phyloP scores from a whole-genome alignment of 2,113 vertebrate species.

The Cygnus buccinator region DNA sequence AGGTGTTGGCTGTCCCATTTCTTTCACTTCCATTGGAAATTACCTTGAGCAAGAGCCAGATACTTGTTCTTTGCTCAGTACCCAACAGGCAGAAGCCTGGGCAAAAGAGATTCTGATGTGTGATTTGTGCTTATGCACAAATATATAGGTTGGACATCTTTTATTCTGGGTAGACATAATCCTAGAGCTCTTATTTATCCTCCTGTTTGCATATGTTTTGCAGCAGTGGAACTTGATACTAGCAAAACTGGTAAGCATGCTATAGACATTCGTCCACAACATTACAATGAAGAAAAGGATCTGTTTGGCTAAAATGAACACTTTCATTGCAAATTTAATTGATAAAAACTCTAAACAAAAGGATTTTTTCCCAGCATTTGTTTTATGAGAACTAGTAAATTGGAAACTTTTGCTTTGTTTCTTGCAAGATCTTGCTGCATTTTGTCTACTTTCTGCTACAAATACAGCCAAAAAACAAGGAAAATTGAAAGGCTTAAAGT shows the following conservation, averaged over 20 bases:
- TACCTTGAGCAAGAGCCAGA: not conserved
- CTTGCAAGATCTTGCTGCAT: not conserved
- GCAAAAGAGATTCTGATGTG: not conserved
- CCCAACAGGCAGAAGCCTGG: not conserved
- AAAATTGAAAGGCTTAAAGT: not conserved
- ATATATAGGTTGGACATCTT: not conserved
- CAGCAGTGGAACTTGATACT: not conserved
- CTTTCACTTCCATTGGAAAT: not conserved
- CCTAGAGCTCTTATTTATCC: not conserved
- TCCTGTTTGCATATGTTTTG: not conserved
- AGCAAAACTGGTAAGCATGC: rapidly evolving
- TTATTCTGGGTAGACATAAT: not conserved
- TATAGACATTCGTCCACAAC: not conserved
- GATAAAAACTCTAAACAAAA: not conserved
- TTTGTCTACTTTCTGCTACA: not conserved
- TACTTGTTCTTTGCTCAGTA: not conserved
- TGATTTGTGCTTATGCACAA: not conserved
- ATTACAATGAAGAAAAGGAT: not conserved
- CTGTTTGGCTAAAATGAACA: not conserved
- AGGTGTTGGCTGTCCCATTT: not conserved
- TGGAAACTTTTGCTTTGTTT: not conserved
- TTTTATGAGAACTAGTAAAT: not conserved
- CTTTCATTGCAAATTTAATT: not conserved
- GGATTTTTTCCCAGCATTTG: not conserved
- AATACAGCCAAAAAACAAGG: not conserved